Evolutionary conservation across 2,888 invertebrate genomes (phyloP).

Genomic region (Podotricha telesiphe): DNA sequence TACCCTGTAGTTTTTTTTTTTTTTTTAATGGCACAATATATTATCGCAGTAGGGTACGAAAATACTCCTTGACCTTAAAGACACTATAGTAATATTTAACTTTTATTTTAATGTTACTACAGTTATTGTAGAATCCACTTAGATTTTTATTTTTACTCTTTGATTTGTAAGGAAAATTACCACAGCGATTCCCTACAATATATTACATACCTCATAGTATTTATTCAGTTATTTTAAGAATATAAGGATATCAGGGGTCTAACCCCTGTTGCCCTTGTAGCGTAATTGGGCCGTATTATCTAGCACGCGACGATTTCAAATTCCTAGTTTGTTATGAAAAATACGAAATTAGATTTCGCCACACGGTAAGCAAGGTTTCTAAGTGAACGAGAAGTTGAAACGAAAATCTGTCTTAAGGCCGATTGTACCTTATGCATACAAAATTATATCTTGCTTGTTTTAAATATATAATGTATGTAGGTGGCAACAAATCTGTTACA

Average conservation of each 20-base stretch:
- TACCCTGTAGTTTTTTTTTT: conserved; percentile 44
- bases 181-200: not conserved
- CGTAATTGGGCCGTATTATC: not conserved
- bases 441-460: no score
- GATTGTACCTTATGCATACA: no score
- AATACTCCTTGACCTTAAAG: conserved; percentile 56
- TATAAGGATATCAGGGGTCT: not conserved
- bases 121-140: not conserved
- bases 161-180: not conserved
- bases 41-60: conserved; percentile 48
- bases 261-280: not conserved
- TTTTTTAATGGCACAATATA: conserved; percentile 51
- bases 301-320: not conserved
- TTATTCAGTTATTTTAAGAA: not conserved
- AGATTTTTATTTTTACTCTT: not conserved
- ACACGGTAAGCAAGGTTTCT: not conserved
- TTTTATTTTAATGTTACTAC: conserved; percentile 4
- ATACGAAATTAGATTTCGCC: not conserved
- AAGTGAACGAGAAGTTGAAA: not conserved
- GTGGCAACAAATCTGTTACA: not conserved
- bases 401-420: no score
- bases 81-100: conserved; percentile 42
- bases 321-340: not conserved
- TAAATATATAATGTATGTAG: no score
- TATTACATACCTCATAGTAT: not conserved